phyloP scores from a whole-genome alignment of 92 coral and sea anemone species.

The Palythoa heliodiscus region DNA sequence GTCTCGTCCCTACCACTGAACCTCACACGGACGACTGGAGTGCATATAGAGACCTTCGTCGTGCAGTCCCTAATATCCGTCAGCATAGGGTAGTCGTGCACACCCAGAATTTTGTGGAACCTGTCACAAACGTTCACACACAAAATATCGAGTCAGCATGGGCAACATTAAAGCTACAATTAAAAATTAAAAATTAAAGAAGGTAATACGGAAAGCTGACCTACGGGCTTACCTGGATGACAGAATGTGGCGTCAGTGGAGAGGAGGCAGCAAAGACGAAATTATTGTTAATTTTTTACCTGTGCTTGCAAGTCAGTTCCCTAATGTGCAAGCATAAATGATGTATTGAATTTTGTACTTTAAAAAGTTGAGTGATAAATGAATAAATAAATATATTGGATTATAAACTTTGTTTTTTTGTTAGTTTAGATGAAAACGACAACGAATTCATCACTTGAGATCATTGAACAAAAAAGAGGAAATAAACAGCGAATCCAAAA shows the following conservation, averaged over 20 bases:
- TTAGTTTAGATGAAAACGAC: too few relatives aligned
- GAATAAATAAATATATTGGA: too few relatives aligned
- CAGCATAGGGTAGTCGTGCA: not conserved
- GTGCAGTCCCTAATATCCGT: not conserved
- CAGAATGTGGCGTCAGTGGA: slow-evolving; percentile 14
- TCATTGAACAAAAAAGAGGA: too few relatives aligned
- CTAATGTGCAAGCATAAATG: not conserved
- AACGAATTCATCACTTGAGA: too few relatives aligned
- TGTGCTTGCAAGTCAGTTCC: not conserved
- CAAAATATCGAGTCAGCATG: not conserved
- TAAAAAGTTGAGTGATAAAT: too few relatives aligned
- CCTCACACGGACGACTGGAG: not conserved
- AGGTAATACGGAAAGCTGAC: not conserved
- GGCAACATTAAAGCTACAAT: not conserved
- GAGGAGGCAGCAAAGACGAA: not conserved
- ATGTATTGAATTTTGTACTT: too few relatives aligned
- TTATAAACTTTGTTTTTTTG: too few relatives aligned
- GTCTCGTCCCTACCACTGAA: too few relatives aligned
- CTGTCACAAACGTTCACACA: not conserved
- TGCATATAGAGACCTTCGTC: not conserved
- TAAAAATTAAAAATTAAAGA: not conserved
- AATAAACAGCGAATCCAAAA: too few relatives aligned
- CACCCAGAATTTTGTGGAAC: not conserved
- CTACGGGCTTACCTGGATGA: not conserved
- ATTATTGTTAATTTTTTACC: not conserved